Percentiles rank a stretch among this genome's conserved stretches.
These are phyloP conservation scores for Bradypodion pumilum DNA, from an alignment of 2,797 vertebrate genomes.

Conservation along the genomic window DNA sequence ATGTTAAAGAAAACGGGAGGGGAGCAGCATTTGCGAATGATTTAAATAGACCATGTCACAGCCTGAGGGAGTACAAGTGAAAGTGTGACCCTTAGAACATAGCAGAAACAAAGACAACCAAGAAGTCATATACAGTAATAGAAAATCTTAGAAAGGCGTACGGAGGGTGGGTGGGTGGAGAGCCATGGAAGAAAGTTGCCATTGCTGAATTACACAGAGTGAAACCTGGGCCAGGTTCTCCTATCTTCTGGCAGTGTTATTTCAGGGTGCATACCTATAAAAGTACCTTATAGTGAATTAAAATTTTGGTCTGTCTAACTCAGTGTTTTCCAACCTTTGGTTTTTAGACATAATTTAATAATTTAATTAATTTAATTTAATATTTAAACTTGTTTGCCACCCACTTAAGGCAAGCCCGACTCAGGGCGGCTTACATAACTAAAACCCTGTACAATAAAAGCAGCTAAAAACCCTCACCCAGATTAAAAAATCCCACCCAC, in stretches of 20 bases:
- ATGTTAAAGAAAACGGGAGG: constrained; percentile 31
- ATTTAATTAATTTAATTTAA: no score
- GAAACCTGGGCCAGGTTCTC: background rate
- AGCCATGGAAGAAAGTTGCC: background rate
- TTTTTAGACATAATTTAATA: no score
- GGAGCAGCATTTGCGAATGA: constrained; percentile 20
- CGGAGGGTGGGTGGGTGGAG: background rate
- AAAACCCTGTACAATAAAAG: no score
- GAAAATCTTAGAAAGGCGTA: no score
- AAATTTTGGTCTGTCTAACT: background rate
- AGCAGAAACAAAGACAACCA: background rate
- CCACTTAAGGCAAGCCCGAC: no score
- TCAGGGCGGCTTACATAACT: no score
- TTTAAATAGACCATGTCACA: constrained; percentile 41
- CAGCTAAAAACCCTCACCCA: no score
- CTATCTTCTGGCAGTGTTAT: background rate
- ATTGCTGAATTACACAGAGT: background rate
- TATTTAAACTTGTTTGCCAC: no score
- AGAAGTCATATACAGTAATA: background rate
- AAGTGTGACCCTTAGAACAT: constrained; percentile 10
- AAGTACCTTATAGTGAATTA: background rate
- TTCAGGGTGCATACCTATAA: background rate
- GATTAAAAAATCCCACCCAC: no score
- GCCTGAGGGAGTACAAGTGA: background rate
- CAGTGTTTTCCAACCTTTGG: no score